Evolutionary conservation across 2,113 vertebrate species (phyloP).

Genomic region (Halichoerus grypus): DNA sequence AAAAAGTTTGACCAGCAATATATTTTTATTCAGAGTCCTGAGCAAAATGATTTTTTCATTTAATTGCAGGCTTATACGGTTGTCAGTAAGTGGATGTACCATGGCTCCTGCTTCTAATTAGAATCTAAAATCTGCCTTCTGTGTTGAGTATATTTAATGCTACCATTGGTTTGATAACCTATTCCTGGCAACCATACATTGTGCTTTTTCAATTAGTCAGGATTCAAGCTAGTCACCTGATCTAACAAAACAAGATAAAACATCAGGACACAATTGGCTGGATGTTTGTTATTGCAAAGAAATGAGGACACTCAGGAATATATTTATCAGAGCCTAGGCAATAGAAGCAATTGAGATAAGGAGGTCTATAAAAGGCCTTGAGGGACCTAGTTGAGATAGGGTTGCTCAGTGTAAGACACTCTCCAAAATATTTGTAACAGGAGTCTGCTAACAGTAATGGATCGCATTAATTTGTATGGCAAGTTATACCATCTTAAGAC

Average conservation of each 20-base stretch:
- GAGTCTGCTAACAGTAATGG: neutral
- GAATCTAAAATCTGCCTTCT: neutral
- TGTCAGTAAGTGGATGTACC: neutral
- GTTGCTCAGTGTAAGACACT: neutral
- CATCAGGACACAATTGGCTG: neutral
- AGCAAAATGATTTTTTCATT: neutral
- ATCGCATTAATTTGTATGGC: neutral
- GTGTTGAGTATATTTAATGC: neutral
- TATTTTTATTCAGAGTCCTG: neutral
- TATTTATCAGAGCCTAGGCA: neutral
- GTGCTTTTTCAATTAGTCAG: neutral
- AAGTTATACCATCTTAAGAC: neutral
- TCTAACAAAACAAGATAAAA: neutral
- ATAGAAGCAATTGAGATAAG: neutral
- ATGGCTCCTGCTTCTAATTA: neutral
- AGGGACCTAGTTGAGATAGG: neutral
- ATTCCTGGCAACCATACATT: neutral
- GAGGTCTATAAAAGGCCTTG: neutral
- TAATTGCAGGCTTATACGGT: neutral
- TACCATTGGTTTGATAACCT: neutral
- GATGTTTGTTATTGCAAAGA: neutral
- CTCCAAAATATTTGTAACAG: neutral
- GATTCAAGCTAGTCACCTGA: neutral
- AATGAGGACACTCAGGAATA: neutral
- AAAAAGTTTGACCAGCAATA: neutral